Conservation (phyloP, 2,888 invertebrate species). For the Metopia argyrocephala region DNA sequence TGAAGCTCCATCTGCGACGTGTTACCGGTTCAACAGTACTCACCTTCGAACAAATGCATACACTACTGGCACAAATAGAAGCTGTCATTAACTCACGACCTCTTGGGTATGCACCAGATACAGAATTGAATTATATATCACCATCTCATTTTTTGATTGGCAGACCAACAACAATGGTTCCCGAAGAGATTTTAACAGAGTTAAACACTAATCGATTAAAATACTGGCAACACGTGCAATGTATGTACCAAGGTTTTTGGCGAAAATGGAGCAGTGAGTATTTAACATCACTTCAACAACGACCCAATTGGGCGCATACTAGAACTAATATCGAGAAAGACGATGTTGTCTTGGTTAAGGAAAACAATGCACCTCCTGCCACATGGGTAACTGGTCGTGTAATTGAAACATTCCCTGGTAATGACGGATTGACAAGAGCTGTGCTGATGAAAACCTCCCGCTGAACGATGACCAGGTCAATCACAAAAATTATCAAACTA, state of each 20-base stretch:
- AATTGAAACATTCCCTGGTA: too few species aligned
- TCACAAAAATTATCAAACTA: too few species aligned
- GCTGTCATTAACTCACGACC: slow-evolving; percentile 55
- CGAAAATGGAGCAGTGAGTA: slow-evolving; percentile 27
- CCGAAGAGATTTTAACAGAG: not conserved
- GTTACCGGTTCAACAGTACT: slow-evolving; percentile 1
- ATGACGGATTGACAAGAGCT: too few species aligned
- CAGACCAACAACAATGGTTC: slow-evolving; percentile 21
- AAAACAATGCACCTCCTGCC: slow-evolving; percentile 7
- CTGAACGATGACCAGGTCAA: too few species aligned
- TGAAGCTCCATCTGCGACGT: slow-evolving; percentile 15
- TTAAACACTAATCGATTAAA: slow-evolving; percentile 1
- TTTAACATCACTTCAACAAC: slow-evolving; percentile 32
- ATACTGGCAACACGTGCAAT: slow-evolving; percentile 41
- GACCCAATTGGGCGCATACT: slow-evolving; percentile 18
- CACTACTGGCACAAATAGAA: slow-evolving; percentile 60
- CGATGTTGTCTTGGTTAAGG: slow-evolving; percentile 31
- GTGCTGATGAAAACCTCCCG: too few species aligned
- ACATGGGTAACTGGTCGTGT: too few species aligned
- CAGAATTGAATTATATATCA: slow-evolving; percentile 31
- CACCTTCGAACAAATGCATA: slow-evolving; percentile 48
- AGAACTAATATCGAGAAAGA: slow-evolving; percentile 5
- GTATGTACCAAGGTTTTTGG: slow-evolving; percentile 41
- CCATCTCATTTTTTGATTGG: slow-evolving; percentile 46
- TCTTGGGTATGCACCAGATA: slow-evolving; percentile 35